A percentile compares a stretch with the other conserved stretches of the same genome.
phyloP scores from a whole-genome alignment of 1,140 invertebrate species.

The Atta colombica region DNA sequence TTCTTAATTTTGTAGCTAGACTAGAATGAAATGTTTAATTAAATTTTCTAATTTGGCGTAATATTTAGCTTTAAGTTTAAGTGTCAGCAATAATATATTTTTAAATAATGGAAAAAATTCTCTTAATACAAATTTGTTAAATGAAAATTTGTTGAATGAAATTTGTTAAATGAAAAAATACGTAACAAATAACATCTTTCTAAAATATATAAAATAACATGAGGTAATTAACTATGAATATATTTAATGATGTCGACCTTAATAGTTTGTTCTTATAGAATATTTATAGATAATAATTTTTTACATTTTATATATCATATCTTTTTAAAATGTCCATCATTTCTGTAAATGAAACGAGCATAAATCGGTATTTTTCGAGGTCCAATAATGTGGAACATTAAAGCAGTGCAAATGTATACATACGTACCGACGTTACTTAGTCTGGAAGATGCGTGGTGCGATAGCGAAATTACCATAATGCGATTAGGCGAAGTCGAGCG shows the following conservation, averaged over 20 bases:
- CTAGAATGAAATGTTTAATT: neutral
- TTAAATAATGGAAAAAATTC: neutral
- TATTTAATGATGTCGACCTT: neutral
- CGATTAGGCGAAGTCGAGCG: constrained; percentile 65
- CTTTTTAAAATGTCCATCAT: neutral
- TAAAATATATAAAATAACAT: neutral
- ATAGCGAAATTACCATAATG: constrained; percentile 71
- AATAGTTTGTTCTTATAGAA: neutral
- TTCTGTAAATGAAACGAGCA: neutral
- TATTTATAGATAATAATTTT: neutral
- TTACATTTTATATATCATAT: neutral
- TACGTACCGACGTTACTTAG: constrained; percentile 33
- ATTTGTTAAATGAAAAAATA: neutral
- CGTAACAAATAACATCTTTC: neutral
- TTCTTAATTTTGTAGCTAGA: neutral
- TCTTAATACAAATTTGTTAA: neutral
- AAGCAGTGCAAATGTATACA: constrained; percentile 21
- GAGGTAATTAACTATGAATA: neutral
- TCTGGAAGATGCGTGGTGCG: constrained; percentile 58
- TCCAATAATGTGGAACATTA: neutral
- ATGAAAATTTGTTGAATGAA: neutral
- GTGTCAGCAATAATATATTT: neutral
- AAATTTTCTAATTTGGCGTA: neutral
- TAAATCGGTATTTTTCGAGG: neutral
- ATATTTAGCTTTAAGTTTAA: neutral